Evolutionary conservation across 2,888 invertebrate species (phyloP).

Genomic region (Electrophaes corylata): DNA sequence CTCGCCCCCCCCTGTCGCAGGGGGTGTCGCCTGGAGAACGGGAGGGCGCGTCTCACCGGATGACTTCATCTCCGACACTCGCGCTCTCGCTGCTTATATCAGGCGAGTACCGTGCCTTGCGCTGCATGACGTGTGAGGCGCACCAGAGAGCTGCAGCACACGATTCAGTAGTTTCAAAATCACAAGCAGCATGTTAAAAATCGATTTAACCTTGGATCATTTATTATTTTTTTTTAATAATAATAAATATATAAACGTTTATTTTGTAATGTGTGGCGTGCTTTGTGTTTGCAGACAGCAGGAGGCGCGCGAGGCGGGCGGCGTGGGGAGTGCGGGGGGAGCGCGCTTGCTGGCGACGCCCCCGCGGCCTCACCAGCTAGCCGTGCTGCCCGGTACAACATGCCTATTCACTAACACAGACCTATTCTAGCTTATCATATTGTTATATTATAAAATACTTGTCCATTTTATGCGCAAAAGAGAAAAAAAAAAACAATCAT

Average conservation of each 20-base stretch:
- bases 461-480: too few relatives aligned
- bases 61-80: conserved; percentile 56
- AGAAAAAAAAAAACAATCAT: too few relatives aligned
- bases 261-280: too few relatives aligned
- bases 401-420: not conserved
- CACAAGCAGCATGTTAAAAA: too few relatives aligned
- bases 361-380: conserved; percentile 49
- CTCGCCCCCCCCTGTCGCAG: conserved; percentile 36
- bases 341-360: conserved; percentile 29
- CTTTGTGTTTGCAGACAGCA: conserved; percentile 9
- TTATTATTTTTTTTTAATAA: too few relatives aligned
- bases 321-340: conserved; percentile 44
- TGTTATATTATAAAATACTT: too few relatives aligned
- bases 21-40: conserved; percentile 30
- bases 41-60: conserved; percentile 41
- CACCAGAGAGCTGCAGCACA: too few relatives aligned
- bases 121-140: too few relatives aligned
- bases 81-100: conserved; percentile 41
- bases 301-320: conserved; percentile 40
- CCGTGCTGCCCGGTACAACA: conserved; percentile 9
- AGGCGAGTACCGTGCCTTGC: conserved; percentile 14
- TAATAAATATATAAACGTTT: too few relatives aligned
- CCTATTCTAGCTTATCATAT: too few relatives aligned
- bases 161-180: too few relatives aligned
- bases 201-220: too few relatives aligned